Conservation (phyloP, 1,140 invertebrate genomes). For the Atta cephalotes region DNA sequence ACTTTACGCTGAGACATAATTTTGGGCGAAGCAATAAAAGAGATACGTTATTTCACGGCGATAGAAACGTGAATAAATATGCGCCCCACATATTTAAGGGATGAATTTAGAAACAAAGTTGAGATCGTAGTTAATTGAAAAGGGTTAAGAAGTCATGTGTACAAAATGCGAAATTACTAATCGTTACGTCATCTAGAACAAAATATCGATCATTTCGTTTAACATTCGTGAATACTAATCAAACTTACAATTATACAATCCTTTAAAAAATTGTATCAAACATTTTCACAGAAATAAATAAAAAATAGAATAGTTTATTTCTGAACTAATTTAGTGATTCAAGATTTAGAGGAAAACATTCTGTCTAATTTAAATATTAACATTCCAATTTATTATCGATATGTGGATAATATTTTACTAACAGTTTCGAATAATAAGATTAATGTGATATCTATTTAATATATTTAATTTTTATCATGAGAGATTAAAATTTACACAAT, state of each 20-base stretch:
- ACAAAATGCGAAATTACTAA: slow-evolving; percentile 4
- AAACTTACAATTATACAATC: neutral
- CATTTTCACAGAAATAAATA: neutral
- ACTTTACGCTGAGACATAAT: slow-evolving; percentile 41
- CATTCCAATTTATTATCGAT: too few relatives aligned
- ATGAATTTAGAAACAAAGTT: slow-evolving; percentile 25
- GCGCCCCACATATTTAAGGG: neutral
- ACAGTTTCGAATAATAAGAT: too few relatives aligned
- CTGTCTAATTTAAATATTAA: too few relatives aligned
- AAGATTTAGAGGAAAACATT: too few relatives aligned
- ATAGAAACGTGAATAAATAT: slow-evolving; percentile 20
- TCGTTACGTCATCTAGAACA: neutral
- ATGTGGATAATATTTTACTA: too few relatives aligned
- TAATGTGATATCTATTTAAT: too few relatives aligned
- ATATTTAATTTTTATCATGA: too few relatives aligned
- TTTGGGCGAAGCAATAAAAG: slow-evolving; percentile 32
- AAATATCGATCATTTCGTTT: slow-evolving; percentile 19
- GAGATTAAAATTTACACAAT: too few relatives aligned
- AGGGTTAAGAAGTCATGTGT: neutral
- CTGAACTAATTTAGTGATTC: neutral
- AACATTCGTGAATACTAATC: neutral
- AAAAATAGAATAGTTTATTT: neutral
- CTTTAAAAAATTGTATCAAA: neutral
- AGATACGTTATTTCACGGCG: slow-evolving; percentile 1
- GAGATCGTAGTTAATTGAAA: slow-evolving; percentile 31